phyloP scores from a whole-genome alignment of 1,140 invertebrate species.

The Pogonus chalceus region DNA sequence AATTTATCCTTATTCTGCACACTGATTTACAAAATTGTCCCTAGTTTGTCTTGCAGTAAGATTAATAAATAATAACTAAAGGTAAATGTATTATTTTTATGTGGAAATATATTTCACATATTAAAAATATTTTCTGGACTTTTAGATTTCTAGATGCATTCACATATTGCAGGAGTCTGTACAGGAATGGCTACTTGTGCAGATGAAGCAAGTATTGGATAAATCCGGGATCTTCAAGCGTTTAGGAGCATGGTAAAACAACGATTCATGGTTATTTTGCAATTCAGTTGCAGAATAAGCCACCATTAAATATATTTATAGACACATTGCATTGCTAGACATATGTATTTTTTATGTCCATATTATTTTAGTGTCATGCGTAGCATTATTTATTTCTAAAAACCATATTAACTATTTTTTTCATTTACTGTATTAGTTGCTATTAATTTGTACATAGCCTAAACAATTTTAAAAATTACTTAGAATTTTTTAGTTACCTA shows the following conservation, averaged over 20 bases:
- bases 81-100: neutral
- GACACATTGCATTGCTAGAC: too few species aligned
- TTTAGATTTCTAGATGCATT: too few species aligned
- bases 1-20: conserved; percentile 16
- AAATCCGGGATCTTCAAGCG: neutral
- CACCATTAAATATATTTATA: neutral
- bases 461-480: too few species aligned
- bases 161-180: neutral
- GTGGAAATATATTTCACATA: neutral
- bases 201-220: neutral
- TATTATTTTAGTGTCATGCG: too few species aligned
- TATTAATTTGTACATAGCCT: too few species aligned
- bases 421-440: too few species aligned
- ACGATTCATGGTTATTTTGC: conserved; percentile 19
- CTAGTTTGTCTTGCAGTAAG: neutral
- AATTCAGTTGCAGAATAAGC: conserved; percentile 27
- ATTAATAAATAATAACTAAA: neutral
- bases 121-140: neutral
- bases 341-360: neutral
- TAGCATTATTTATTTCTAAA: too few species aligned
- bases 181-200: neutral
- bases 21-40: conserved; percentile 16
- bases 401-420: too few species aligned
- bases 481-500: too few species aligned
- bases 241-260: neutral